A percentile compares a stretch with the other conserved stretches of the same genome.
Evolutionary conservation across 2,113 vertebrate genomes (phyloP).

Genomic region (Bos javanicus): DNA sequence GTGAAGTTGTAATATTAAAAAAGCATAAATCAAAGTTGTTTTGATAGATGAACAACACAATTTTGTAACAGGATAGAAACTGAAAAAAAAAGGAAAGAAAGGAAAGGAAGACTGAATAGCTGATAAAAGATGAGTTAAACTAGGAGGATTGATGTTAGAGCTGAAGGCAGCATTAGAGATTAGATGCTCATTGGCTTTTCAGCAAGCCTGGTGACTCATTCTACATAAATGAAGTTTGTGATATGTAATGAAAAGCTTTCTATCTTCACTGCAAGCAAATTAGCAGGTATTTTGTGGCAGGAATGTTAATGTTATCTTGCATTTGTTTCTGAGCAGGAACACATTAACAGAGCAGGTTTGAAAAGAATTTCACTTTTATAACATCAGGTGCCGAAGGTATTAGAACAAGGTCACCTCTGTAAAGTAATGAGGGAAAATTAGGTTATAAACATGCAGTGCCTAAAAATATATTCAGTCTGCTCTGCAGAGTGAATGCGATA

Average conservation of each 20-base stretch:
- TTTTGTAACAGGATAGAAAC: slow-evolving; percentile 76
- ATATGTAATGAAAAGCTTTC: slow-evolving; percentile 86
- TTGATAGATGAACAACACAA: slow-evolving; percentile 76
- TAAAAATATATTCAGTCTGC: slow-evolving; percentile 80
- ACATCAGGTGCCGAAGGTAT: slow-evolving; percentile 78
- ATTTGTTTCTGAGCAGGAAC: slow-evolving; percentile 80
- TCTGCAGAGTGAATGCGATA: slow-evolving; percentile 70
- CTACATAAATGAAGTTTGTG: slow-evolving; percentile 85
- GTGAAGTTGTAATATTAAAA: slow-evolving; percentile 57
- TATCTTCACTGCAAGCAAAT: slow-evolving; percentile 83
- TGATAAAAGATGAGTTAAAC: slow-evolving; percentile 78
- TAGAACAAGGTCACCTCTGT: slow-evolving; percentile 84
- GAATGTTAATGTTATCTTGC: slow-evolving; percentile 82
- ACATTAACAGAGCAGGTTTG: slow-evolving; percentile 78
- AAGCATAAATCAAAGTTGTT: slow-evolving; percentile 76
- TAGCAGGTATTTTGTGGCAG: slow-evolving; percentile 81
- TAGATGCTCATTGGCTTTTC: slow-evolving; percentile 81
- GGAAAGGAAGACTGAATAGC: slow-evolving; percentile 66
- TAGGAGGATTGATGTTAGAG: slow-evolving; percentile 78
- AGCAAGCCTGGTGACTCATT: slow-evolving; percentile 81
- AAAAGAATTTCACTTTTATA: slow-evolving; percentile 81
- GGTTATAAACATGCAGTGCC: slow-evolving; percentile 79
- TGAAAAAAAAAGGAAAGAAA: slow-evolving; percentile 66
- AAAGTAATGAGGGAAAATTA: slow-evolving; percentile 80
- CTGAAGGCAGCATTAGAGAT: slow-evolving; percentile 78